Conservation (phyloP, 2,113 vertebrate species). For the Bufo bufo region DNA sequence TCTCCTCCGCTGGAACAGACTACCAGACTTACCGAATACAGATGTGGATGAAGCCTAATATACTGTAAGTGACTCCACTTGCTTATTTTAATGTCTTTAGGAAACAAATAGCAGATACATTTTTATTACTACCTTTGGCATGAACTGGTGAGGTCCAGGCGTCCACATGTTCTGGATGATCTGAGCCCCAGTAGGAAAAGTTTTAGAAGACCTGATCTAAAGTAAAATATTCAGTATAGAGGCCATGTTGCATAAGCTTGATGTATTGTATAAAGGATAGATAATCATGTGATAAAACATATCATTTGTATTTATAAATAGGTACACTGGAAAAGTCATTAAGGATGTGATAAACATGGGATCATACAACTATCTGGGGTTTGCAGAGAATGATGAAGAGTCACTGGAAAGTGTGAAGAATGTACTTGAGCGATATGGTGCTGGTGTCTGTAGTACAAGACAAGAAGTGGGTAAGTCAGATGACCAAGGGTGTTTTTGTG, state of each 20-base stretch:
- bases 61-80: background rate
- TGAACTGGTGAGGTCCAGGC: background rate
- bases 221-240: background rate
- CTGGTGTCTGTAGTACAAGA: slow-evolving; percentile 84
- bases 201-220: background rate
- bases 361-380: slow-evolving; percentile 95
- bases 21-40: no score
- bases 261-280: background rate
- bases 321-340: slow-evolving; percentile 85
- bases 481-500: background rate
- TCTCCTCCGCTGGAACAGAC: no score
- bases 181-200: background rate
- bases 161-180: background rate
- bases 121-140: background rate
- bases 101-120: background rate
- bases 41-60: background rate
- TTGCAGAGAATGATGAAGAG: slow-evolving; percentile 80
- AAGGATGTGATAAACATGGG: slow-evolving; percentile 91
- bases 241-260: background rate
- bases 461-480: slow-evolving; percentile 86
- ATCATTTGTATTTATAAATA: slow-evolving; percentile 65
- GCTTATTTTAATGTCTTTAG: background rate
- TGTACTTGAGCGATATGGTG: slow-evolving; percentile 74
- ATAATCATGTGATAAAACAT: background rate
- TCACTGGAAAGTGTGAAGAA: slow-evolving; percentile 82